A percentile compares a stretch with the other conserved stretches of the same genome.
Conservation (phyloP, 2,113 vertebrate species). For the Malaclemys terrapin region DNA sequence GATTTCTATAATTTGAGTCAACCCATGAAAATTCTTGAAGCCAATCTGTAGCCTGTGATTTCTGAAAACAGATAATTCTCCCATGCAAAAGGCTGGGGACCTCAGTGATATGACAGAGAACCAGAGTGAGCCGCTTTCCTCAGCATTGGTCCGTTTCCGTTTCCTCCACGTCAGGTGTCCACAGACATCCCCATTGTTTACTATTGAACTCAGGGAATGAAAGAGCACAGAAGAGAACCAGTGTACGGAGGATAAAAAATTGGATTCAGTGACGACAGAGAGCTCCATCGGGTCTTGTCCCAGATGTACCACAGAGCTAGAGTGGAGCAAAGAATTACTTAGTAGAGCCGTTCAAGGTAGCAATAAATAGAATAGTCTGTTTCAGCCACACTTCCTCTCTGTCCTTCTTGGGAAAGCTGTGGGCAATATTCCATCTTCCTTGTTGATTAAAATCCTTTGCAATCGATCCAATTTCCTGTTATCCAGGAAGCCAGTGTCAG, state of each 20-base stretch:
- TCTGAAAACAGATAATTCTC: not conserved
- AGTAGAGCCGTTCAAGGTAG: rapidly evolving
- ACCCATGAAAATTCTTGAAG: not conserved
- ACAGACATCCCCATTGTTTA: not conserved
- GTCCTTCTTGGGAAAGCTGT: constrained; percentile 6
- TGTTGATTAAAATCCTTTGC: constrained; percentile 37
- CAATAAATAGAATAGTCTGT: not conserved
- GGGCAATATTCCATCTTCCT: constrained; percentile 50
- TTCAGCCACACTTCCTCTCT: constrained; percentile 1
- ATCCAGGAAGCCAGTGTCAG: constrained; percentile 6
- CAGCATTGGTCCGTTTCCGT: not conserved
- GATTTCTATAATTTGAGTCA: not conserved
- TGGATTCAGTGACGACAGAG: not conserved
- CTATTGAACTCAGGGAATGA: not conserved
- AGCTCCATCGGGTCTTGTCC: not conserved
- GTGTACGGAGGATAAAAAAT: not conserved
- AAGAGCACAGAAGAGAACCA: not conserved
- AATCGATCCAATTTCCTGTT: not conserved
- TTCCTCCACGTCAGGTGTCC: not conserved
- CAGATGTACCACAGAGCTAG: not conserved
- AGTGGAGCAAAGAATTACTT: not conserved
- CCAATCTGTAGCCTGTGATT: not conserved
- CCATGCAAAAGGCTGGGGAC: rapidly evolving
- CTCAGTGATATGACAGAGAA: rapidly evolving
- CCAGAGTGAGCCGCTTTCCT: not conserved